phyloP scores from a whole-genome alignment of 2,797 vertebrate genomes.

The Pangasius krempfi region DNA sequence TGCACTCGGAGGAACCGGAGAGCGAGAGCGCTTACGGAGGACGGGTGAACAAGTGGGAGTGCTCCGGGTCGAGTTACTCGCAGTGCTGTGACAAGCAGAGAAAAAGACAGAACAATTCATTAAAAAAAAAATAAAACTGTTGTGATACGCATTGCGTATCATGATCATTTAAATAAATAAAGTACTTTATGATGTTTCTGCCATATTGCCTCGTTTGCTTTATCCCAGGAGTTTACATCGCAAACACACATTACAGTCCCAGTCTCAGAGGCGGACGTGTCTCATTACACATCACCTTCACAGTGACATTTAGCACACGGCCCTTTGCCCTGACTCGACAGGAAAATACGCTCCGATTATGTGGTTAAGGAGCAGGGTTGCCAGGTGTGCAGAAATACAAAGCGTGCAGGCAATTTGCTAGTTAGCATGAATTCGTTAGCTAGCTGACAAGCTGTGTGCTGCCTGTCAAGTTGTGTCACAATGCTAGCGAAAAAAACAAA shows the following conservation, averaged over 20 bases:
- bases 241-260: neutral
- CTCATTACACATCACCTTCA: slow-evolving; percentile 6
- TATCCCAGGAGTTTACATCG: neutral
- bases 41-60: slow-evolving; percentile 89
- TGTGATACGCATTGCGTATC: neutral
- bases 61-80: slow-evolving; percentile 91
- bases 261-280: neutral
- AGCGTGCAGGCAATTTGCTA: neutral
- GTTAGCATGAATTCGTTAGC: neutral
- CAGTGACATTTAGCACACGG: neutral
- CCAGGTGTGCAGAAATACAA: neutral
- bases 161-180: neutral
- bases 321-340: neutral
- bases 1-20: slow-evolving; percentile 79
- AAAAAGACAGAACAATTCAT: neutral
- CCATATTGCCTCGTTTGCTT: neutral
- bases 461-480: neutral
- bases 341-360: neutral
- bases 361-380: neutral
- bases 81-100: slow-evolving; percentile 74
- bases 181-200: neutral
- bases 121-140: neutral
- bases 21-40: slow-evolving; percentile 86
- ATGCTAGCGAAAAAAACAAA: neutral
- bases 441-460: neutral